Evolutionary conservation across 2,113 vertebrate species (phyloP), one percentile per base, ranked within the genome.

Genomic region (Mesocricetus auratus): DNA sequence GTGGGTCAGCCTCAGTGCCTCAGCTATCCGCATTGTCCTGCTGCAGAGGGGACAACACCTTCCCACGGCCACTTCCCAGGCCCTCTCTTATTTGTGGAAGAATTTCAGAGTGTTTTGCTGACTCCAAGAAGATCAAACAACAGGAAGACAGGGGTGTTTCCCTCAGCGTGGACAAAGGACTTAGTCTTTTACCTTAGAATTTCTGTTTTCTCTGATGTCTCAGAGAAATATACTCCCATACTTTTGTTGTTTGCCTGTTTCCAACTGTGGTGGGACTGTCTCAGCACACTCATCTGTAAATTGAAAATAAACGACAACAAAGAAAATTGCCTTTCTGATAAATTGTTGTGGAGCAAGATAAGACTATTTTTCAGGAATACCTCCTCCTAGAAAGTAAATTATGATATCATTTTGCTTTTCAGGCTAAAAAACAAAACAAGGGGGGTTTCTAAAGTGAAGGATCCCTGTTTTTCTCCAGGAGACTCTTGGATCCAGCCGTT

Each of bases 21-120:
- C 96, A 93, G 93, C 98, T 97, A 97, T 96, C 91, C 96, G 98
- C 97, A 96, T 98, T 97, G 97, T 98, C 96, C 96, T 31, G 88
- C 94, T 97, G 95, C 97, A 85, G 90, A 60, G 94, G 97, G 94
- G 92, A 94, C 90, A 90, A 17, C 69, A 53, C 97, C 97, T 96
- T 97, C 97, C 94, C 89, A 96, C 29, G 13, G 97, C 82, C 91
- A 69, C 97, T 98, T 98, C 97, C 97, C 97, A 96, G 97, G 96
- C 98, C 97, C 97, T 89, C 91, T 97, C 97, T 97, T 98, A 79
- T 97, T 98, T 97, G 95, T 91, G 96, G 93, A 92, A 69, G 81
- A n/a, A 31, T 66, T 92, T 90, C 87, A 53, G 94, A 79, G 86
- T 53, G 64, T 87, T 66, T 64, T 62, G 56, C 94, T 87, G 83